phyloP scores from a whole-genome alignment of 64 coral and sea anemone species.

The Platygyra sinensis region DNA sequence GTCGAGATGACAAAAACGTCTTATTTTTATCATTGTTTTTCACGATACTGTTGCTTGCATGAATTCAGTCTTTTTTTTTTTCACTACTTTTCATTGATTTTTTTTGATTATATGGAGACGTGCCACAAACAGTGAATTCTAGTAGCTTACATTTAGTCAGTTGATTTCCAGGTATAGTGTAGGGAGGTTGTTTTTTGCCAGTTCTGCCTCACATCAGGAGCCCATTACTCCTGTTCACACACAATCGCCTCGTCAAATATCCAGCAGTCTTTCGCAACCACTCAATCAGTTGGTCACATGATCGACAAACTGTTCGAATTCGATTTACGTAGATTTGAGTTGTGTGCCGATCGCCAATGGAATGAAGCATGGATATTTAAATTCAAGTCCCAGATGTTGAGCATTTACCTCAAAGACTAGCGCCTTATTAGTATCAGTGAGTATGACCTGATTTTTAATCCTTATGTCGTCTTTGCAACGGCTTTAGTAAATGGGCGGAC shows the following conservation, averaged over 20 bases:
- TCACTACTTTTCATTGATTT: too few relatives aligned
- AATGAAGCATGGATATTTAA: not conserved
- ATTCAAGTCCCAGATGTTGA: not conserved
- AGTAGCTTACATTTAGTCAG: not conserved
- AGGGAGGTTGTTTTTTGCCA: too few relatives aligned
- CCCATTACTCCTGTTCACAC: too few relatives aligned
- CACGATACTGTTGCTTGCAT: too few relatives aligned
- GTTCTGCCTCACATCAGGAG: too few relatives aligned
- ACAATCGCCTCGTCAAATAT: too few relatives aligned
- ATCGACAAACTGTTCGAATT: slow-evolving; percentile 12
- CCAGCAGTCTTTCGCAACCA: not conserved
- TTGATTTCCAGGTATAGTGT: not conserved
- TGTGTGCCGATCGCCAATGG: not conserved
- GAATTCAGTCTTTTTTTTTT: too few relatives aligned
- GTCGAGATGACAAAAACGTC: too few relatives aligned
- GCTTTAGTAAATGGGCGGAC: not conserved
- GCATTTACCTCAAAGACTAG: not conserved
- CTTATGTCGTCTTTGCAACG: not conserved
- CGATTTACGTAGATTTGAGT: not conserved
- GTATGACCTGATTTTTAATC: not conserved
- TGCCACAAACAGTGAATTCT: not conserved
- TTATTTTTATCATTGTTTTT: too few relatives aligned
- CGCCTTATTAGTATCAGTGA: slow-evolving; percentile 13
- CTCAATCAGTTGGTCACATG: slow-evolving; percentile 44
- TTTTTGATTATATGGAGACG: not conserved